Percentiles rank a stretch among this genome's conserved stretches.
Conservation (phyloP, 2,113 vertebrate species). For the Hippocampus barbouri region DNA sequence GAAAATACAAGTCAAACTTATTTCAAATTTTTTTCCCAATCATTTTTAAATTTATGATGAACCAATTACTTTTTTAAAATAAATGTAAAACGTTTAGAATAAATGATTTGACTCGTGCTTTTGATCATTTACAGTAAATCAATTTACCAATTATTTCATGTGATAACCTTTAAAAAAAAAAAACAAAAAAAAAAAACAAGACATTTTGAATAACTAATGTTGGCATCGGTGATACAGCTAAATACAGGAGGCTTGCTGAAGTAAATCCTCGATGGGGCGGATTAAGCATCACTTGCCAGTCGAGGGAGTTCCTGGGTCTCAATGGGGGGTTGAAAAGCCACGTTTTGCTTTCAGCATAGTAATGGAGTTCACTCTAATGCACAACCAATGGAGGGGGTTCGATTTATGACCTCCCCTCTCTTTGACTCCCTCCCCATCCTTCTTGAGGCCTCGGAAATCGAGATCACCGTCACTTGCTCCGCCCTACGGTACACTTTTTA, state of each 20-base stretch:
- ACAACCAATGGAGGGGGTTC: background rate
- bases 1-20: too few species aligned
- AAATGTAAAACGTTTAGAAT: too few species aligned
- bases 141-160: too few species aligned
- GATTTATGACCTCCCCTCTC: constrained; percentile 1
- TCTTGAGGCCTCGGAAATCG: background rate
- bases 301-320: background rate
- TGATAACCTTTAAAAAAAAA: too few species aligned
- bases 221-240: background rate
- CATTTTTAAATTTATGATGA: too few species aligned
- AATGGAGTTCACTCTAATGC: background rate
- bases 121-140: too few species aligned
- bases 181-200: too few species aligned
- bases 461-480: too few species aligned
- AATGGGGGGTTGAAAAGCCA: background rate
- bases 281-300: background rate
- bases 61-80: too few species aligned
- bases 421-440: background rate
- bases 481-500: background rate
- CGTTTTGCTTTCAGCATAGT: constrained; percentile 6
- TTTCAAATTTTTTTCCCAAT: rapidly evolving
- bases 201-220: too few species aligned
- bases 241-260: background rate
- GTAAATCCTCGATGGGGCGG: background rate
- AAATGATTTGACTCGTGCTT: too few species aligned